Conservation (phyloP, 2,888 invertebrate species). For the Coleophora deauratella region DNA sequence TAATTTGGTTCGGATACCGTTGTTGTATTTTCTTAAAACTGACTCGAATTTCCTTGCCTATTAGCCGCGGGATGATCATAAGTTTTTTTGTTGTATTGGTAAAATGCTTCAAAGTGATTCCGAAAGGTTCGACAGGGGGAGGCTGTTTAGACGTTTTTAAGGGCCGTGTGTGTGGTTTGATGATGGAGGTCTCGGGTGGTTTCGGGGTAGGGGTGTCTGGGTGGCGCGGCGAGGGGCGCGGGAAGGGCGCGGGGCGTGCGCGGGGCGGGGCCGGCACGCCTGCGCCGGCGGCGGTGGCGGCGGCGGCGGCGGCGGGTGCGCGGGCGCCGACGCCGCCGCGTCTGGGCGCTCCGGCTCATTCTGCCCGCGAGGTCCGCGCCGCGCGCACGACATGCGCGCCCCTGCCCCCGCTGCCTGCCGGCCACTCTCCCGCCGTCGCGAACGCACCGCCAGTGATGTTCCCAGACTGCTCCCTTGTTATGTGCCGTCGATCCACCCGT, state of each 20-base stretch:
- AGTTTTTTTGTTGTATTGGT: too few relatives aligned
- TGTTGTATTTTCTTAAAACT: too few relatives aligned
- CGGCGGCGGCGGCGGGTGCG: conserved; percentile 22
- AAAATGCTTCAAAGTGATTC: too few relatives aligned
- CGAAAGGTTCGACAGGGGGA: too few relatives aligned
- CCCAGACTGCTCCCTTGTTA: conserved; percentile 53
- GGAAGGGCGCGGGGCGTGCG: conserved; percentile 24
- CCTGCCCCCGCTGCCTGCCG: conserved; percentile 27
- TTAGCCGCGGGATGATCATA: too few relatives aligned
- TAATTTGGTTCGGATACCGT: too few relatives aligned
- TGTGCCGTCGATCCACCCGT: conserved; percentile 56
- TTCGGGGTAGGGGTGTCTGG: conserved; percentile 18
- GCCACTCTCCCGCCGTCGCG: conserved; percentile 46
- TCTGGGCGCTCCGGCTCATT: conserved; percentile 40
- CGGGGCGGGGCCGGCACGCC: conserved; percentile 20
- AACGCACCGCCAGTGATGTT: conserved; percentile 58
- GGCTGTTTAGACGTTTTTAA: too few relatives aligned
- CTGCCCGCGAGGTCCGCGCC: conserved; percentile 43
- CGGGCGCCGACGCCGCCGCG: conserved; percentile 46
- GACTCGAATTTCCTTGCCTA: too few relatives aligned
- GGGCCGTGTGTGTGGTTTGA: too few relatives aligned
- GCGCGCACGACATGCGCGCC: conserved; percentile 20
- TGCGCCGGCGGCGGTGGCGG: conserved; percentile 24
- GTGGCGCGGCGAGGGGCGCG: conserved; percentile 19
- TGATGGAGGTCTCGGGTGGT: conserved; percentile 21